Evolutionary conservation across 1,140 invertebrate species (phyloP), one percentile per base, ranked within the genome.

Genomic region (Drosophila neocordata): DNA sequence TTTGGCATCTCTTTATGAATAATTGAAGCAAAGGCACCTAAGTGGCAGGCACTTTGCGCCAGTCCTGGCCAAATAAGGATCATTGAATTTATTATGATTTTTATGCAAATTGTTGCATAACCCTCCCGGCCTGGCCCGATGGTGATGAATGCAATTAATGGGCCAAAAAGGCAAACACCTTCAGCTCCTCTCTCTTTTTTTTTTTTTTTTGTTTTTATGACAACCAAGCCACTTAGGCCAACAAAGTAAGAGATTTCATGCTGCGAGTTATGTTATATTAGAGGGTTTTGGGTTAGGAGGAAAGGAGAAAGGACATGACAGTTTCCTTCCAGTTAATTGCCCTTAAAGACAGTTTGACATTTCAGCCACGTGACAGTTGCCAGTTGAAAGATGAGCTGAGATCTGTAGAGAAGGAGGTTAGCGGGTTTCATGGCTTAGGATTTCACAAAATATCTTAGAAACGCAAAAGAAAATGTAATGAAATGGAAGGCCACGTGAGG

Each of bases 11-110:
- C 70, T 81, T 87, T 75, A 67, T 87, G 76, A 87, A 87, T 87
- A 85, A 81, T 85, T 78, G 74, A 56, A 79, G 75, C 15, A 48
- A 48, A 27, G 44, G 22, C 48, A 63, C 78, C 67, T 78, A 85
- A 87, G 70, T 82, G 78, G 75, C 62, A 62, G 35, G 11, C 68
- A 73, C 44, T 78, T 87, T 72, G 58, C 51, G 69, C 52, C 44
- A 44, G 66, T 64, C 35, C 24, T 27, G 63, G 73, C 73, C 74
- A 68, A 80, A 74, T 71, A 81, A 85, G 81, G 66, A 66, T 85
- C 82, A 82, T 87, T 85, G 78, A 82, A 85, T 87, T 87, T 82
- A 75, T 87, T 80, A 74, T 87, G 77, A 85, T 81, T 84, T 82
- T 75, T 67, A 78, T 85, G 82, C 38, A 82, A 87, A 87, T 78